Conservation (phyloP, 2,888 invertebrate genomes). For the Elegia similella region DNA sequence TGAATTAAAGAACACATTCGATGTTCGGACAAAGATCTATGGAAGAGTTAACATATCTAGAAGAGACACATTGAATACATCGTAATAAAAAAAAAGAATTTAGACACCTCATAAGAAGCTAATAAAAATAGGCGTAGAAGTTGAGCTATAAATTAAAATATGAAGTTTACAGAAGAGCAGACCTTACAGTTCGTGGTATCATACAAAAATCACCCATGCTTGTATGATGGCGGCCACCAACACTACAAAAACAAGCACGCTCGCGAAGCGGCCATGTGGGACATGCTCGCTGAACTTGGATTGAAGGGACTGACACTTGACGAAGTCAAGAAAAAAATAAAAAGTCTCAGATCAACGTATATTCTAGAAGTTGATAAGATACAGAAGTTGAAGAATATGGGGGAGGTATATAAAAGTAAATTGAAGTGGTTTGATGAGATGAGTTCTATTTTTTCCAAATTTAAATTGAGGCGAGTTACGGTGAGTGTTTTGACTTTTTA, state of each 20-base stretch:
- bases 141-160: neutral
- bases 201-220: neutral
- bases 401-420: neutral
- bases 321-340: neutral
- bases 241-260: neutral
- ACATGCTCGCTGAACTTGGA: neutral
- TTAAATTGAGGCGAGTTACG: neutral
- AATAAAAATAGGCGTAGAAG: no score
- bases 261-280: neutral
- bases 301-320: neutral
- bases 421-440: neutral
- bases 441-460: neutral
- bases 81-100: no score
- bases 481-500: neutral
- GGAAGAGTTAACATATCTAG: no score
- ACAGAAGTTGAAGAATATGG: neutral
- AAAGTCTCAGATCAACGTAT: neutral
- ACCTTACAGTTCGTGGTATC: neutral
- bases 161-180: neutral
- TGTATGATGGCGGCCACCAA: neutral
- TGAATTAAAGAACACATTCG: no score
- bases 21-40: no score
- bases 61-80: no score
- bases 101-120: no score
- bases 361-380: neutral